Percentiles rank a stretch among this genome's conserved stretches.
Evolutionary conservation across 2,113 vertebrate genomes (phyloP).

Genomic region (Apteryx owenii): DNA sequence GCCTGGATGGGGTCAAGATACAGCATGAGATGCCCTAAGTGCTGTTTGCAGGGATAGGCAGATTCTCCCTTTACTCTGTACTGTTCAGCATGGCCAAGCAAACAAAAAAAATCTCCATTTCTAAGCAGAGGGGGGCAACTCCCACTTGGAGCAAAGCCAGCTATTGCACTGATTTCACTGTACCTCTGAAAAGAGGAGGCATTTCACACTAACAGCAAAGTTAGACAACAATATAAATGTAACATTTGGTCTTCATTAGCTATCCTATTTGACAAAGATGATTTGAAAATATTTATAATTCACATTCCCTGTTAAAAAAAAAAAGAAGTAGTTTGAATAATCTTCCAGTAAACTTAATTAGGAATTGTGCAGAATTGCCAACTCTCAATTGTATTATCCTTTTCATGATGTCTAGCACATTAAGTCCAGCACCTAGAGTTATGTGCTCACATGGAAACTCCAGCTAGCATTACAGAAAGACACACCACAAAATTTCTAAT

Average conservation of each 20-base stretch:
- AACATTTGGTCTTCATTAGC: neutral
- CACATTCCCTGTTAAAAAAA: neutral
- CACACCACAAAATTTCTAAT: neutral
- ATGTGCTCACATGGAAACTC: neutral
- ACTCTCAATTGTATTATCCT: neutral
- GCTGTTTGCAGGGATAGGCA: neutral
- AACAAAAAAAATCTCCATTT: neutral
- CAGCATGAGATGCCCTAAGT: neutral
- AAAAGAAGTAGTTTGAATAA: neutral
- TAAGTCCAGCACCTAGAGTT: neutral
- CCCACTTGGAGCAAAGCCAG: neutral
- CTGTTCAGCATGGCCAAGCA: neutral
- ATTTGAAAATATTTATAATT: conserved; percentile 32
- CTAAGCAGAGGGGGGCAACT: neutral
- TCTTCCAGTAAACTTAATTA: neutral
- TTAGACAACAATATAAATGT: neutral
- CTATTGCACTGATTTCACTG: neutral
- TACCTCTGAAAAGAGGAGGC: neutral
- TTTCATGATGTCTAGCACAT: neutral
- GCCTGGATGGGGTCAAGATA: neutral
- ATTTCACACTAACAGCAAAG: neutral
- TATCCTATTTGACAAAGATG: neutral
- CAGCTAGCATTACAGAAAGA: neutral
- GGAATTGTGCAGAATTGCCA: neutral
- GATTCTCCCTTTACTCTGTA: neutral